Conservation (phyloP, 2,797 vertebrate species). For the Alfaro cultratus region DNA sequence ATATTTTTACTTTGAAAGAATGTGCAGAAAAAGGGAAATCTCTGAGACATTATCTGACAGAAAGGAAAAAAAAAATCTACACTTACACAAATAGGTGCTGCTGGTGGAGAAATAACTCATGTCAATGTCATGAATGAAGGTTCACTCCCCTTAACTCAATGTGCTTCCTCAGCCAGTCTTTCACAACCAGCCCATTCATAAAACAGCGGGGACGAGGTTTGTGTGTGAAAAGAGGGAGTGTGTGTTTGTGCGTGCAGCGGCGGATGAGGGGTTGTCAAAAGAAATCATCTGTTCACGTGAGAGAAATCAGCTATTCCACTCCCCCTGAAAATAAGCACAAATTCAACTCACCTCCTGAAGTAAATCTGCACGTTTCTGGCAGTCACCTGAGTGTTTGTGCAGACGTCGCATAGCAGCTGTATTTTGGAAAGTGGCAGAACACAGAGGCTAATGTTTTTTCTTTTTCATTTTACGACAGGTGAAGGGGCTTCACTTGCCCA, state of each 20-base stretch:
- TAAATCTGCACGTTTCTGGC: slow-evolving; percentile 67
- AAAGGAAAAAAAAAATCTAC: not conserved
- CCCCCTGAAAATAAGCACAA: slow-evolving; percentile 11
- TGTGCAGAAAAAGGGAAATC: not conserved
- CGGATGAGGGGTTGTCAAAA: slow-evolving; percentile 51
- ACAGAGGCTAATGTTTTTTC: slow-evolving; percentile 73
- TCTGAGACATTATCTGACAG: not conserved
- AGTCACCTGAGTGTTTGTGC: slow-evolving; percentile 79
- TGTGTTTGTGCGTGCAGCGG: slow-evolving; percentile 24
- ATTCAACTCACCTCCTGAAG: slow-evolving; percentile 20
- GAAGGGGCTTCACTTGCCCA: slow-evolving; percentile 32
- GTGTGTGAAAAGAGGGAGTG: slow-evolving; percentile 28
- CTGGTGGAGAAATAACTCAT: slow-evolving; percentile 40
- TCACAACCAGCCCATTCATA: slow-evolving; percentile 87
- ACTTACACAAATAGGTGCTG: slow-evolving; percentile 35
- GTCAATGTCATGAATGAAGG: slow-evolving; percentile 77
- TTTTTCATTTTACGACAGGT: slow-evolving; percentile 44
- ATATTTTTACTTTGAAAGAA: not conserved
- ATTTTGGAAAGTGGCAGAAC: slow-evolving; percentile 82
- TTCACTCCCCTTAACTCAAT: slow-evolving; percentile 73
- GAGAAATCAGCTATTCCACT: slow-evolving; percentile 54
- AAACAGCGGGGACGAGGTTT: slow-evolving; percentile 71
- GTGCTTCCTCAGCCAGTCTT: slow-evolving; percentile 82
- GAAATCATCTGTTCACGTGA: slow-evolving; percentile 45
- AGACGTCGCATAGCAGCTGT: slow-evolving; percentile 84